Percentiles rank a stretch among this genome's conserved stretches.
Conservation (phyloP, 2,797 vertebrate species). For the Cyprinodon diabolis region DNA sequence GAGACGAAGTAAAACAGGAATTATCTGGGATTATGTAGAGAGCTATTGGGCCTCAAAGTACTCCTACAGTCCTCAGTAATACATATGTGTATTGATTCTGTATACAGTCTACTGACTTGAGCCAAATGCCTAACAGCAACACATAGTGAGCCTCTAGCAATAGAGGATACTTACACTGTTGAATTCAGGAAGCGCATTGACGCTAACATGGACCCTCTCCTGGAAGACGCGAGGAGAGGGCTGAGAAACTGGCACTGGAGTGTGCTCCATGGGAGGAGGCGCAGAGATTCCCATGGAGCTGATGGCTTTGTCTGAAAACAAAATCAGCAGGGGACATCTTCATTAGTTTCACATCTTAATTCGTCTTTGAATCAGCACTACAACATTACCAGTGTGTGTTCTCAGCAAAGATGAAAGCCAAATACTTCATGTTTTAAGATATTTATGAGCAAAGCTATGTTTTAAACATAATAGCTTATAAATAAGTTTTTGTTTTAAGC, state of each 20-base stretch:
- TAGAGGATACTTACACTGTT: constrained; percentile 69
- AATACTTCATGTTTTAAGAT: background rate
- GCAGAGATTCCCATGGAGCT: constrained; percentile 79
- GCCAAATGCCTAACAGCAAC: constrained; percentile 1
- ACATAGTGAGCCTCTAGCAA: constrained; percentile 19
- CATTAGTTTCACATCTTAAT: constrained; percentile 51
- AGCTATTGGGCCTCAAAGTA: constrained; percentile 27
- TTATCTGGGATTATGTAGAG: constrained; percentile 41
- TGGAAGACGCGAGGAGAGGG: constrained; percentile 73
- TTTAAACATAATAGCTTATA: background rate
- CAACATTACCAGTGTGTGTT: constrained; percentile 32
- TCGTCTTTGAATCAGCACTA: constrained; percentile 34
- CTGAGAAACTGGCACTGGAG: constrained; percentile 69
- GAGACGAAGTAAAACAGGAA: constrained; percentile 33
- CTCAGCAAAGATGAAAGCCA: background rate
- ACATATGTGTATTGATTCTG: constrained; percentile 35
- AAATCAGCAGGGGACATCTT: constrained; percentile 58
- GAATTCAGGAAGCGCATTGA: constrained; percentile 76
- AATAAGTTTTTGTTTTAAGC: background rate
- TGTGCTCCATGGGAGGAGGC: constrained; percentile 75
- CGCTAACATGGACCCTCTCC: constrained; percentile 69
- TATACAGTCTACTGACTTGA: constrained; percentile 11
- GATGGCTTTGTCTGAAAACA: constrained; percentile 80
- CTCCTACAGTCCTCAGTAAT: constrained; percentile 17
- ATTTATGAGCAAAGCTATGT: constrained; percentile 9